Evolutionary conservation across 2,113 vertebrate species (phyloP), one percentile per base, ranked within the genome.

Genomic region (Anoura caudifer): DNA sequence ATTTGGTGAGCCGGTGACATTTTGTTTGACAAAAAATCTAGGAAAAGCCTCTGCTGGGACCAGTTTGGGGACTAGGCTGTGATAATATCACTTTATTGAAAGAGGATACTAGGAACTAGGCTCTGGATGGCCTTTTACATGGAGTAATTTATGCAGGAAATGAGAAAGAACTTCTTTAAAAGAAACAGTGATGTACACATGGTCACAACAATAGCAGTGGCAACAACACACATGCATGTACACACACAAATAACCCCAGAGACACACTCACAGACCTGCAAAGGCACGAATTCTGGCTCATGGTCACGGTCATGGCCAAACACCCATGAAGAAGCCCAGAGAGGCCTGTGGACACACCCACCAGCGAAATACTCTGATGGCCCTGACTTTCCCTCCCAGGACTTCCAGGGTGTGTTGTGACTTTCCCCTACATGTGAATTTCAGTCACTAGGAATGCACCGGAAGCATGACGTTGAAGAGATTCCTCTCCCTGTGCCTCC

Each of bases 21-120:
- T 97, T 98, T 54, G 17, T 92, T 95, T 97, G 97, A 97, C 97
- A 97, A 97, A 97, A 95, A 95, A 91, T 89, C 94, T 73, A 95
- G 95, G 95, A 96, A 96, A 97, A 96, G 95, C 80, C 83, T 97
- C 97, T 96, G 95, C 65, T 54, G 97, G 96, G 97, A 97, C 96
- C 70, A 97, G 97, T 96, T 96, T 97, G 76, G 93, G 97, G 95
- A 89, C 83, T 50, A 73, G 95, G 63, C 95, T 97, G 95, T 97
- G 97, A 97, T 96, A 97, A 97, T 91, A 96, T 90, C 95, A 93
- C 95, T 97, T 96, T 97, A 95, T 96, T 96, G 97, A 97, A 94
- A 97, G 95, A 87, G 38, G 65, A 97, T 95, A 91, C 95, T 38
- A 92, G 95, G 82, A 83, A 89, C 88, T 82, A 90, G 91, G 94